These are phyloP conservation scores for Laterallus jamaicensis DNA, from an alignment of 2,113 vertebrate species.

Conservation along the genomic window DNA sequence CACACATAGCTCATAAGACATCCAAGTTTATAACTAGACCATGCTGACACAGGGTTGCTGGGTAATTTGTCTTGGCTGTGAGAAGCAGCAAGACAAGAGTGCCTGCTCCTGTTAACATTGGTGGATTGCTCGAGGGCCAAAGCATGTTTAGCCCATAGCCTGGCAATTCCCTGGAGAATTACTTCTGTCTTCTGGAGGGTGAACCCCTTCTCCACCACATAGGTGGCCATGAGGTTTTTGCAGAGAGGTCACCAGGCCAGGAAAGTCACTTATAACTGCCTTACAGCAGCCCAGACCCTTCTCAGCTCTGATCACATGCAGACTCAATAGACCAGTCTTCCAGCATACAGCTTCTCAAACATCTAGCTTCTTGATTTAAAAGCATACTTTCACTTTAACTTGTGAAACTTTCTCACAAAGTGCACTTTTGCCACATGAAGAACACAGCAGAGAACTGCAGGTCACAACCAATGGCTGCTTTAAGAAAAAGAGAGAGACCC, in stretches of 20 bases:
- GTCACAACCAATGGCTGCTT: not conserved
- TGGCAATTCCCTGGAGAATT: not conserved
- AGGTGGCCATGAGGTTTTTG: fast-evolving
- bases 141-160: not conserved
- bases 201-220: not conserved
- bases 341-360: not conserved
- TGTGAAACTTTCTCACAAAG: not conserved
- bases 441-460: not conserved
- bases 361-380: not conserved
- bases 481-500: not conserved
- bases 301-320: not conserved
- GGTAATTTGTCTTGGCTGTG: not conserved
- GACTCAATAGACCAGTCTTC: not conserved
- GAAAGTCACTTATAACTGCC: fast-evolving
- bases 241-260: not conserved
- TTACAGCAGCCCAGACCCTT: not conserved
- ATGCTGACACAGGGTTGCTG: not conserved
- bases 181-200: not conserved
- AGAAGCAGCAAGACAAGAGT: not conserved
- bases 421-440: not conserved
- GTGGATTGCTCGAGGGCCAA: not conserved
- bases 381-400: not conserved
- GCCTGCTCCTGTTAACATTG: not conserved
- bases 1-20: not conserved
- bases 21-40: not conserved